Evolutionary conservation across 2,797 vertebrate species (phyloP).

Genomic region (Thalassophryne amazonica): DNA sequence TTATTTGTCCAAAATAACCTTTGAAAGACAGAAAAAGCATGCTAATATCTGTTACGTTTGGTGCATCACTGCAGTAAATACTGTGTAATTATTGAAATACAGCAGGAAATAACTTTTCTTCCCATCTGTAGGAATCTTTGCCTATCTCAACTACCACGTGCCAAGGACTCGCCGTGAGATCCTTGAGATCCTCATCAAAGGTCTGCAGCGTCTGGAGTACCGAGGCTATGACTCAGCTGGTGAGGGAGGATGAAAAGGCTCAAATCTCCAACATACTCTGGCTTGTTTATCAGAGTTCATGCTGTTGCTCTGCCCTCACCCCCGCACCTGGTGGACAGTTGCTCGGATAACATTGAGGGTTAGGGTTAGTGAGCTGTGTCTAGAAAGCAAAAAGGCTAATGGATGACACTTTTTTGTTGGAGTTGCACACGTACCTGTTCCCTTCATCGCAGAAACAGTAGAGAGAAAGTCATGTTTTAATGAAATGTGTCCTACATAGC

Average conservation of each 20-base stretch:
- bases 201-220: constrained; percentile 93
- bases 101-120: constrained; percentile 2
- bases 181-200: constrained; percentile 96
- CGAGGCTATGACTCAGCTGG: constrained; percentile 97
- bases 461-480: no score
- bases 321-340: background rate
- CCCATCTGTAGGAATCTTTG: constrained; percentile 88
- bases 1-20: no score
- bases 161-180: constrained; percentile 93
- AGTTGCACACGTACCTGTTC: no score
- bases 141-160: constrained; percentile 98
- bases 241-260: constrained; percentile 47
- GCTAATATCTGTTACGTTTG: no score
- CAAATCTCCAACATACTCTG: background rate
- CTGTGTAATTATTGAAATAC: no score
- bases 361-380: no score
- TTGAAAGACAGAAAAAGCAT: no score
- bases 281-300: constrained; percentile 2
- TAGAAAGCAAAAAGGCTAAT: no score
- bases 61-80: no score
- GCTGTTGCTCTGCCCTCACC: background rate
- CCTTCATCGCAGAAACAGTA: no score
- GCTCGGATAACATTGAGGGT: constrained; percentile 6
- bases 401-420: no score
- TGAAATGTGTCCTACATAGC: no score